Percentiles rank a stretch among this genome's conserved stretches.
Evolutionary conservation across 2,113 vertebrate species (phyloP).

Genomic region (Otocyon megalotis): DNA sequence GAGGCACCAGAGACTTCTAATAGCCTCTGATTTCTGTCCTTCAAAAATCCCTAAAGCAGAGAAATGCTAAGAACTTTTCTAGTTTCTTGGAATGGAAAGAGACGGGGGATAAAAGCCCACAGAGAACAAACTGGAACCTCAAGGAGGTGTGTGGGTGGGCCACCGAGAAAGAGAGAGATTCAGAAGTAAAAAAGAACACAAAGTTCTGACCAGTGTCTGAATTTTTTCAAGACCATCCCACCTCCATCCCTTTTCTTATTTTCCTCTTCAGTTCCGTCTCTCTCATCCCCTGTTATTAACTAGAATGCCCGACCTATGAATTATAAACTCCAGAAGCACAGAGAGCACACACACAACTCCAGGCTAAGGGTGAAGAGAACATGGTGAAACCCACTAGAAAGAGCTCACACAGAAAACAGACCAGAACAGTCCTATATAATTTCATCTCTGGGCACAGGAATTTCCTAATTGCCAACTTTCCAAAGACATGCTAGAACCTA

Average conservation of each 20-base stretch:
- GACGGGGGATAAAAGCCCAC: background rate
- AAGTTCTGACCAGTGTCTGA: background rate
- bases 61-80: background rate
- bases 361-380: background rate
- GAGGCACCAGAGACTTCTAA: background rate
- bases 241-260: background rate
- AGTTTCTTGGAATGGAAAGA: background rate
- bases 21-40: background rate
- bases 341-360: background rate
- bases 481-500: background rate
- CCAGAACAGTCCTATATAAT: background rate
- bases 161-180: background rate
- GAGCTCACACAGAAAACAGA: background rate
- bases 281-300: conserved; percentile 2
- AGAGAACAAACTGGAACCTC: background rate
- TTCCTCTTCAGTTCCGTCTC: background rate
- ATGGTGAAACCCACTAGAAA: background rate
- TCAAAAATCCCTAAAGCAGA: background rate
- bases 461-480: conserved; percentile 34
- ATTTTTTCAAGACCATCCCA: background rate
- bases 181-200: background rate
- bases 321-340: background rate
- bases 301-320: background rate
- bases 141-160: background rate
- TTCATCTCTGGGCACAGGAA: conserved; percentile 65